phyloP scores from a whole-genome alignment of 2,888 invertebrate species.

The Synanthedon tipuliformis region DNA sequence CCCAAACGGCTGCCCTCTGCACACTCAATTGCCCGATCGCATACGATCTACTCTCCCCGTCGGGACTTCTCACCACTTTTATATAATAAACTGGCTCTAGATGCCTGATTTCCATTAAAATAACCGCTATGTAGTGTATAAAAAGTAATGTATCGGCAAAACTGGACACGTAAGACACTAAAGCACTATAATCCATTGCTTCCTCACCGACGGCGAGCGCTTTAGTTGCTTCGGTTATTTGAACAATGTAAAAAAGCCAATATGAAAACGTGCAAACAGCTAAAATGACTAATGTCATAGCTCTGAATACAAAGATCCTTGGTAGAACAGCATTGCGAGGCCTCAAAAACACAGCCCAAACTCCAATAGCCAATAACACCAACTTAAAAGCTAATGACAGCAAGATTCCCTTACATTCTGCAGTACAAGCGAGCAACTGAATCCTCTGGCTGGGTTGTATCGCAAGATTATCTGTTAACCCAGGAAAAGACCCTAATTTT shows the following conservation, averaged over 20 bases:
- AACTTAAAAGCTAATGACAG: slow-evolving; percentile 93
- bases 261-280: slow-evolving; percentile 95
- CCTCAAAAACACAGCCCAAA: slow-evolving; percentile 93
- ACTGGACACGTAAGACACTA: slow-evolving; percentile 93
- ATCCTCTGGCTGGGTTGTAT: slow-evolving; percentile 77
- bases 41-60: slow-evolving; percentile 91
- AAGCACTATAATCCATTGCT: slow-evolving; percentile 84
- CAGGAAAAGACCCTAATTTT: slow-evolving; percentile 87
- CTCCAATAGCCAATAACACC: slow-evolving; percentile 86
- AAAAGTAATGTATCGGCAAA: slow-evolving; percentile 94
- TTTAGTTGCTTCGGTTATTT: slow-evolving; percentile 84
- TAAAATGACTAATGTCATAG: slow-evolving; percentile 88
- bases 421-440: slow-evolving; percentile 83
- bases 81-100: slow-evolving; percentile 90
- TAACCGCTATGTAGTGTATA: slow-evolving; percentile 93
- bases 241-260: slow-evolving; percentile 98
- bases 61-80: slow-evolving; percentile 94
- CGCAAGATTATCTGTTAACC: slow-evolving; percentile 76
- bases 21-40: slow-evolving; percentile 92
- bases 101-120: slow-evolving; percentile 93
- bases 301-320: slow-evolving; percentile 89
- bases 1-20: slow-evolving; percentile 95
- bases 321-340: slow-evolving; percentile 89
- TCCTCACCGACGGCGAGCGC: slow-evolving; percentile 84
- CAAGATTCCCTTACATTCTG: slow-evolving; percentile 93